These are phyloP conservation scores for Aleiodes testaceus DNA, from an alignment of 2,888 invertebrate genomes.

Conservation along the genomic window DNA sequence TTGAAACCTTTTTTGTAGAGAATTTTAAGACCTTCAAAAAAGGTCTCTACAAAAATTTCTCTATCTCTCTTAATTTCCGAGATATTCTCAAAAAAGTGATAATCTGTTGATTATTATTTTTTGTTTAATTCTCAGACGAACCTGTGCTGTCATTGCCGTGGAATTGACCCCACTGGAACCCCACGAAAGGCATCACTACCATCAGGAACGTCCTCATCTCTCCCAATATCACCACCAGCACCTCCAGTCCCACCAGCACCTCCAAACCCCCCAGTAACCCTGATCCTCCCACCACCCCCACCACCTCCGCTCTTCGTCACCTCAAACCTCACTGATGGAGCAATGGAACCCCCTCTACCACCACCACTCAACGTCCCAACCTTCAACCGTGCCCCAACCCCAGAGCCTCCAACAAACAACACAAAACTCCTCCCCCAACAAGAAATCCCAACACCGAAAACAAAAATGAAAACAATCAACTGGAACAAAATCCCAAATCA, in stretches of 20 bases:
- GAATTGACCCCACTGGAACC: conserved; percentile 65
- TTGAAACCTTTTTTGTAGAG: too few species aligned
- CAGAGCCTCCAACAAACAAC: conserved; percentile 65
- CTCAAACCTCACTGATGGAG: conserved; percentile 57
- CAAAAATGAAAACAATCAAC: conserved; percentile 97
- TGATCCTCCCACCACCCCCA: conserved; percentile 65
- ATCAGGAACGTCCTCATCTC: conserved; percentile 73
- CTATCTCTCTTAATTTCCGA: too few species aligned
- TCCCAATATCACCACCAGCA: conserved; percentile 75
- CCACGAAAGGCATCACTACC: conserved; percentile 68
- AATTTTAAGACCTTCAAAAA: too few species aligned
- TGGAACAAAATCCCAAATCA: conserved; percentile 97
- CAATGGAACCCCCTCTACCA: conserved; percentile 63
- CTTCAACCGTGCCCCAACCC: conserved; percentile 66
- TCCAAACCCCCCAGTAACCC: conserved; percentile 54
- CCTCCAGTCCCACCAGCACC: conserved; percentile 54
- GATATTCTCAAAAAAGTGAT: too few species aligned
- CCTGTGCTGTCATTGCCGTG: conserved; percentile 72
- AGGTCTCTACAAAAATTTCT: too few species aligned
- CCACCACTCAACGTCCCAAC: conserved; percentile 71
- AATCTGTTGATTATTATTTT: too few species aligned
- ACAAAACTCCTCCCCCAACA: conserved; percentile 86
- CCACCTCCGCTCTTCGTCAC: conserved; percentile 70
- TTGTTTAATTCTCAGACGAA: too few species aligned
- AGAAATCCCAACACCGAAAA: conserved; percentile 93